phyloP scores from a whole-genome alignment of 2,888 invertebrate genomes.

The Ophonus ardosiacus region DNA sequence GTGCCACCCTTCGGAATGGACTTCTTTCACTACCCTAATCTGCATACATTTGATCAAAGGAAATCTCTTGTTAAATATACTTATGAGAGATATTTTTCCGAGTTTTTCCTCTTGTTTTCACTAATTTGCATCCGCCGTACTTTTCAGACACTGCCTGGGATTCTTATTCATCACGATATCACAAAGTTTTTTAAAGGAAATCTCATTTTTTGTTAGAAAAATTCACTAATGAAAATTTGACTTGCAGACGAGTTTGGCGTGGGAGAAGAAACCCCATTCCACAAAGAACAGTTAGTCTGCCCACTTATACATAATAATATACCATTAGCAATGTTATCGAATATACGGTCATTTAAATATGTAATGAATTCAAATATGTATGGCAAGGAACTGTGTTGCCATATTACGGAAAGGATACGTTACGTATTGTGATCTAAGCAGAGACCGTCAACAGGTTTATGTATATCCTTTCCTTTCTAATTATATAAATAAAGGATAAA shows the following conservation, averaged over 20 bases:
- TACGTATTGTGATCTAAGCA: slow-evolving; percentile 6
- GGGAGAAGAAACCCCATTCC: not conserved
- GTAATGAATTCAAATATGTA: slow-evolving; percentile 72
- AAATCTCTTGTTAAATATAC: slow-evolving; percentile 72
- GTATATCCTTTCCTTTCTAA: not conserved
- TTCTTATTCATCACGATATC: slow-evolving; percentile 71
- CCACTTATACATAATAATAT: slow-evolving; percentile 72
- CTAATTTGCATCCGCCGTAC: slow-evolving; percentile 70
- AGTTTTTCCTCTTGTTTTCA: slow-evolving; percentile 71
- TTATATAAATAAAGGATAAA: not conserved
- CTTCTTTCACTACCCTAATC: slow-evolving; percentile 67
- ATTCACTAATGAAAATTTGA: slow-evolving; percentile 72
- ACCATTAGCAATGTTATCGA: slow-evolving; percentile 72
- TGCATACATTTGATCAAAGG: slow-evolving; percentile 73
- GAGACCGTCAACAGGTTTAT: not conserved
- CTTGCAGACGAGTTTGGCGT: slow-evolving; percentile 69
- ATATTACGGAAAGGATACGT: slow-evolving; percentile 19
- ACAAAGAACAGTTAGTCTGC: slow-evolving; percentile 54
- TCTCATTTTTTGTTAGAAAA: slow-evolving; percentile 70
- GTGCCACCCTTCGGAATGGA: slow-evolving; percentile 3
- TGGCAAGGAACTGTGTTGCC: slow-evolving; percentile 44
- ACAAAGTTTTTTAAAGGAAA: slow-evolving; percentile 67
- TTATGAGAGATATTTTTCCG: slow-evolving; percentile 67
- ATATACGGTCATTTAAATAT: slow-evolving; percentile 73
- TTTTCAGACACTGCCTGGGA: slow-evolving; percentile 69